phyloP scores from a whole-genome alignment of 1,140 invertebrate species.

The Ceratina australensis region DNA sequence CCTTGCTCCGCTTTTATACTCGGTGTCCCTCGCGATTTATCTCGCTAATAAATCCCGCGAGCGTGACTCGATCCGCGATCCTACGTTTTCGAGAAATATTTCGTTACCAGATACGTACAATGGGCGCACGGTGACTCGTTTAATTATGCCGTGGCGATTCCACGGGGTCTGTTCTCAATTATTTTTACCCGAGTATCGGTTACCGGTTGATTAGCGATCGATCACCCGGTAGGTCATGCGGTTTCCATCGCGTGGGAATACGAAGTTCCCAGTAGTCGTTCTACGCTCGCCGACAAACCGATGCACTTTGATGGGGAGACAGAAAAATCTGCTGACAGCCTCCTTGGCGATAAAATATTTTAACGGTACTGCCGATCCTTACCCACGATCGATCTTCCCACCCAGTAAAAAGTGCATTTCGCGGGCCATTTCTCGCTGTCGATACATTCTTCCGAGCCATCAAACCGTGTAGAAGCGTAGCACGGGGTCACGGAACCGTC shows the following conservation, averaged over 20 bases:
- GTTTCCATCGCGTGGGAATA: slow-evolving; percentile 67
- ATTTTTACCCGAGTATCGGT: no score
- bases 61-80: not conserved
- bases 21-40: slow-evolving; percentile 26
- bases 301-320: slow-evolving; percentile 48
- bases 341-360: slow-evolving; percentile 35
- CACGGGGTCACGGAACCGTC: no score
- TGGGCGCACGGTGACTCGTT: no score
- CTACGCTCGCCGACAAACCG: slow-evolving; percentile 19
- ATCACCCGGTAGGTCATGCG: slow-evolving; percentile 31
- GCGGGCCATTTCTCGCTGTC: slow-evolving; percentile 9
- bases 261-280: slow-evolving; percentile 49
- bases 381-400: slow-evolving; percentile 21
- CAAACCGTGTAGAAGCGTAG: no score
- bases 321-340: slow-evolving; percentile 38
- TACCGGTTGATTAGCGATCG: not conserved
- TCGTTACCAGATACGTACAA: not conserved
- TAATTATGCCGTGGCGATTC: no score
- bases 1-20: slow-evolving; percentile 40
- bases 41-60: no score
- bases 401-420: slow-evolving; percentile 18
- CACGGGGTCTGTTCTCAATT: no score
- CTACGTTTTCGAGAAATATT: not conserved
- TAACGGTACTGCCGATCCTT: slow-evolving; percentile 23
- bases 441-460: not conserved